A percentile compares a stretch with the other conserved stretches of the same genome.
Evolutionary conservation across 2,113 vertebrate species (phyloP).

Genomic region (Mobula birostris): DNA sequence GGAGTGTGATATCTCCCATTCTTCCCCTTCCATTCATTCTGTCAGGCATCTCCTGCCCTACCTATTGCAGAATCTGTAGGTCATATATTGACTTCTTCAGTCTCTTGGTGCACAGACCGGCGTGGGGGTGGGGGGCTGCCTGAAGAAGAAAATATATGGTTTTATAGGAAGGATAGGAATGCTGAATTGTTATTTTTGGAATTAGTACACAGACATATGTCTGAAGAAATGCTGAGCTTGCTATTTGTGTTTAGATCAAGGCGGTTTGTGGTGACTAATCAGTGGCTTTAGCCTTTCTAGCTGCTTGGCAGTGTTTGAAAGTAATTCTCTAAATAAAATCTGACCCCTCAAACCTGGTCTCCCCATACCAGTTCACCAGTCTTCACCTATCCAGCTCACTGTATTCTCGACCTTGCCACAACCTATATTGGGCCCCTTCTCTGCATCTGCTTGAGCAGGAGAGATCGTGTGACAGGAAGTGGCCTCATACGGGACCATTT

Average conservation of each 20-base stretch:
- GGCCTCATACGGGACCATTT: neutral
- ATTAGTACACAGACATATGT: neutral
- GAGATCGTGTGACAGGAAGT: neutral
- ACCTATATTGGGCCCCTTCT: too few species aligned
- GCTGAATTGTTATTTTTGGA: constrained; percentile 5
- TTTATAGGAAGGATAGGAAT: neutral
- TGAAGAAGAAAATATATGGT: neutral
- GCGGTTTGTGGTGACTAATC: neutral
- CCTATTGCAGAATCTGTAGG: too few species aligned
- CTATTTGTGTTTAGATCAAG: neutral
- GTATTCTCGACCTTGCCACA: too few species aligned
- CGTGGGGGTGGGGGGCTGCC: too few species aligned
- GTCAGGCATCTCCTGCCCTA: too few species aligned
- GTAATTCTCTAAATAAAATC: neutral
- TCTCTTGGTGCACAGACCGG: too few species aligned
- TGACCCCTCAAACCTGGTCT: too few species aligned
- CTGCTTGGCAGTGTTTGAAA: neutral
- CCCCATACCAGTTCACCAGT: too few species aligned
- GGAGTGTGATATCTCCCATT: too few species aligned
- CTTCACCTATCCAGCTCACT: too few species aligned
- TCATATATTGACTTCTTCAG: too few species aligned
- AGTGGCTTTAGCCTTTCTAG: neutral
- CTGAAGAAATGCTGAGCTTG: neutral
- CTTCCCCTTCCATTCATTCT: too few species aligned
- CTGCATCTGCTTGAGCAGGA: neutral